Conservation (phyloP, 2,113 vertebrate genomes). For the Suricata suricatta region DNA sequence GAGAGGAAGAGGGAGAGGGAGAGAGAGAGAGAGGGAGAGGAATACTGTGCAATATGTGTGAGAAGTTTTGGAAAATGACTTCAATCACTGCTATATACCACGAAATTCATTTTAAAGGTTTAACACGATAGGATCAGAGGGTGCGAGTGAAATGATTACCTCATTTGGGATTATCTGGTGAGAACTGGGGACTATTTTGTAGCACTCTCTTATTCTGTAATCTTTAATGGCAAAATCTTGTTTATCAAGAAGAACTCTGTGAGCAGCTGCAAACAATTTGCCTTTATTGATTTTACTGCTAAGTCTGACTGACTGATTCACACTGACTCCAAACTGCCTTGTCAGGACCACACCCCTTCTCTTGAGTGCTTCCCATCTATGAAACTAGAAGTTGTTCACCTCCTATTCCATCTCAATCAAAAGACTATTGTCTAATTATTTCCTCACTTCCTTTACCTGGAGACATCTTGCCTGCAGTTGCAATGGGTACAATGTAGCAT, state of each 20-base stretch:
- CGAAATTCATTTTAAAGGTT: constrained; percentile 57
- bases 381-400: background rate
- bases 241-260: constrained; percentile 70
- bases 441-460: background rate
- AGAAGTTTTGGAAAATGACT: constrained; percentile 51
- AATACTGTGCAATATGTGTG: background rate
- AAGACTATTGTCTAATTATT: constrained; percentile 18
- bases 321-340: background rate
- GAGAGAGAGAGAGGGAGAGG: background rate
- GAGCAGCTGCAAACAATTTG: constrained; percentile 77
- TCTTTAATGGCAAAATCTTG: constrained; percentile 75
- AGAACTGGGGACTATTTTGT: constrained; percentile 50
- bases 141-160: constrained; percentile 66
- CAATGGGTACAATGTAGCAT: background rate
- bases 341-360: background rate
- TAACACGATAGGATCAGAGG: constrained; percentile 67
- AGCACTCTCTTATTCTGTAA: constrained; percentile 66
- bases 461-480: background rate
- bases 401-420: background rate
- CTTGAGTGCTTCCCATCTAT: background rate
- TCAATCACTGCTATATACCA: background rate
- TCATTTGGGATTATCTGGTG: constrained; percentile 74
- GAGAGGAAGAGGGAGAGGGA: background rate
- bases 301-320: constrained; percentile 64
- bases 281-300: constrained; percentile 78